Conservation (phyloP, 2,113 vertebrate species). For the Podocnemis expansa region DNA sequence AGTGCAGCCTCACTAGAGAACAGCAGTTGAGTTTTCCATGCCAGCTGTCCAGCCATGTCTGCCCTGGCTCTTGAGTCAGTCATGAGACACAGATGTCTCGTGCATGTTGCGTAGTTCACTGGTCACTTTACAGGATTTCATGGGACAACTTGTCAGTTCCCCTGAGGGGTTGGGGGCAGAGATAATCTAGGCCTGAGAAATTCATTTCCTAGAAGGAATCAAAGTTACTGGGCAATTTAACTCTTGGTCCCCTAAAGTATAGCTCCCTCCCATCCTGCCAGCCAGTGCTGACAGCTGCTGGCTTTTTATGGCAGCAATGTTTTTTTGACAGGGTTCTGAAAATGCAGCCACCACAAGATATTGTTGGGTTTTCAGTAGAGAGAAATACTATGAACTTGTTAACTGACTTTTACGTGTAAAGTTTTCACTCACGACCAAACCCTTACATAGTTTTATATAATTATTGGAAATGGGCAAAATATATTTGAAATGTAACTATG, state of each 20-base stretch:
- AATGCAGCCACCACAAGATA: background rate
- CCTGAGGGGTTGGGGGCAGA: background rate
- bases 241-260: background rate
- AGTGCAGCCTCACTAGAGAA: background rate
- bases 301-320: background rate
- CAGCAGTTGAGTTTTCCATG: background rate
- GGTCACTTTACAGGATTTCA: background rate
- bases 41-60: background rate
- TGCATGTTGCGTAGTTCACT: background rate
- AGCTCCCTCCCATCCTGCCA: background rate
- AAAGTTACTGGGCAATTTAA: background rate
- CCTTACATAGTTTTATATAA: conserved; percentile 23
- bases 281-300: background rate
- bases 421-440: conserved; percentile 15
- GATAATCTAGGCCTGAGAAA: rapidly evolving
- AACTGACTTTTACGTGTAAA: background rate
- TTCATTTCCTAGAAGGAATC: background rate
- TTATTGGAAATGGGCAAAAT: conserved; percentile 39
- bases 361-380: background rate
- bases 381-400: background rate
- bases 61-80: background rate
- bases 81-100: background rate
- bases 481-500: conserved; percentile 52
- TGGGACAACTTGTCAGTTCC: background rate
- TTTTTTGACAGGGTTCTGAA: background rate